Conservation (phyloP, 2,113 vertebrate species). For the Lepisosteus oculatus region DNA sequence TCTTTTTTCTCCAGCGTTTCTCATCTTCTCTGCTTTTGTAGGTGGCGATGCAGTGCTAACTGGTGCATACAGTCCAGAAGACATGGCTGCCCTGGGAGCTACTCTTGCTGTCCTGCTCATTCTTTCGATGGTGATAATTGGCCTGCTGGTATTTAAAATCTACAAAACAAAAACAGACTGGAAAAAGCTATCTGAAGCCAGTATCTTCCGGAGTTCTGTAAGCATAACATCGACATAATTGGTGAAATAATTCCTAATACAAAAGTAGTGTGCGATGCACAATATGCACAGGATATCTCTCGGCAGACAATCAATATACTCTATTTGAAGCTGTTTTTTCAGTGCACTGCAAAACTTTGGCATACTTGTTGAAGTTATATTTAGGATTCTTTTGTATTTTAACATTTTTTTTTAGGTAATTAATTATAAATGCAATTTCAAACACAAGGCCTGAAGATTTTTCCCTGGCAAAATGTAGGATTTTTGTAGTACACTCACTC, state of each 20-base stretch:
- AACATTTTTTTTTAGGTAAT: too few relatives aligned
- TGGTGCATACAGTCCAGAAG: constrained; percentile 57
- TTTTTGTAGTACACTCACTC: too few relatives aligned
- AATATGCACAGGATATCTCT: too few relatives aligned
- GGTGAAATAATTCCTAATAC: constrained; percentile 6
- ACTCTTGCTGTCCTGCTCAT: constrained; percentile 68
- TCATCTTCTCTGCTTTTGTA: constrained; percentile 28
- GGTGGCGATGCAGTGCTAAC: constrained; percentile 45
- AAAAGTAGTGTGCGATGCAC: too few relatives aligned
- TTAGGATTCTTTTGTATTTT: too few relatives aligned
- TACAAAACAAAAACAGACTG: constrained; percentile 47
- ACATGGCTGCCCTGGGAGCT: constrained; percentile 76
- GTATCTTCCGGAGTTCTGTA: constrained; percentile 55
- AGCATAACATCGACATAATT: constrained; percentile 25
- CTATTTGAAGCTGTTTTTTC: too few relatives aligned
- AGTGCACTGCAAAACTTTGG: too few relatives aligned
- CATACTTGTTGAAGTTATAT: too few relatives aligned
- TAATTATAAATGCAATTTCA: too few relatives aligned
- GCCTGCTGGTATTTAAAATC: constrained; percentile 62
- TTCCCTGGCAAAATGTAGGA: too few relatives aligned
- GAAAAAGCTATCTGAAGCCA: constrained; percentile 61
- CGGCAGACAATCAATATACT: too few relatives aligned
- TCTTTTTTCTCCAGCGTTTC: background rate
- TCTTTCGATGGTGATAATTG: constrained; percentile 68
- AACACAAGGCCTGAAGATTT: too few relatives aligned